Evolutionary conservation across 2,797 vertebrate genomes (phyloP), one percentile per base, ranked within the genome.

Genomic region (Scolopax bukidnonensis): DNA sequence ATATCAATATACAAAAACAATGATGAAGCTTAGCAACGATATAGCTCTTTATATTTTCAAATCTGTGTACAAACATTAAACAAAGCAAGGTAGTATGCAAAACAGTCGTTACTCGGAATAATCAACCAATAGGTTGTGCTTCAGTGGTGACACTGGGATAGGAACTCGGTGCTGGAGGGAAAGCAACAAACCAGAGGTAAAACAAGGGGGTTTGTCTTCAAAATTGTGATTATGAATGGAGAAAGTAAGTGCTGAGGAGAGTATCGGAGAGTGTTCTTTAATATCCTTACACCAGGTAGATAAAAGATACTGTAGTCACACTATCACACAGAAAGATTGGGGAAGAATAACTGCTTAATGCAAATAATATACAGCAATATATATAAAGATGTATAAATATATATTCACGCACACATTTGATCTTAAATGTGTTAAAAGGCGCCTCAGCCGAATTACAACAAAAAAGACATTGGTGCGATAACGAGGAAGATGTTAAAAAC

Each of bases 1-100:
- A 33, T 21, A 56, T 1, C 61, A 30, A 16, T 3, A 25, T 4
- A 74, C 79, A 95, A 76, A 91, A 88, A 32, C 10, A 32, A 78
- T 43, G 30, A 67, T 70, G 85, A 94, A 93, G 87, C 90, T 89
- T 93, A 86, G 86, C 74, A 96, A 90, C 64, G 73, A 93, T 92
- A 75, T 75, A 95, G 81, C 38, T 95, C 75, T 94, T 84, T 91
- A 86, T 94, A 90, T 95, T 94, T 92, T 93, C 63, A 82, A 90
- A 90, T 90, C 81, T 94, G 86, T 95, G 84, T 92, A 94, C 92
- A 94, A 92, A 90, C 84, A 86, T 82, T 92, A 82, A 96, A 95
- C 69, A 93, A 94, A 95, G 90, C 92, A 80, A 81, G 86, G 84
- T 68, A 71, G 57, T 88, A 50, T 45, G 89, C 84, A 82, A 89